Conservation (phyloP, 2,113 vertebrate genomes). For the Paracanthobrama guichenoti region DNA sequence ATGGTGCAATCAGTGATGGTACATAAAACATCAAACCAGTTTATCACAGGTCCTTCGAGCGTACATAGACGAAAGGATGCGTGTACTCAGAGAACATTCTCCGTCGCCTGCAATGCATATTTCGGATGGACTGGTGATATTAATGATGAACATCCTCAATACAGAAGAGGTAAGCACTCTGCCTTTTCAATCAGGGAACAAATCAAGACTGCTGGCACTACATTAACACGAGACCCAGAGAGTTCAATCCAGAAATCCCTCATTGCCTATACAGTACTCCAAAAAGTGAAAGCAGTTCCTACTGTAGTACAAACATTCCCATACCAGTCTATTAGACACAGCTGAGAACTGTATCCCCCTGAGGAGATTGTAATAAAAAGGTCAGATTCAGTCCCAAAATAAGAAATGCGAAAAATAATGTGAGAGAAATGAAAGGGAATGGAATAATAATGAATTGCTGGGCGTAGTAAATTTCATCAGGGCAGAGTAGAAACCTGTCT, state of each 20-base stretch:
- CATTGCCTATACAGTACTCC: neutral
- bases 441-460: constrained; percentile 48
- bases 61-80: neutral
- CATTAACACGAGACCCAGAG: neutral
- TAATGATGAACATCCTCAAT: constrained; percentile 18
- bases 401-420: constrained; percentile 52
- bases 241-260: constrained; percentile 4
- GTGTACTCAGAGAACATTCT: neutral
- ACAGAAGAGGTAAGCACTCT: neutral
- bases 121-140: neutral
- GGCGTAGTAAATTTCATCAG: constrained; percentile 42
- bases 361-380: constrained; percentile 43
- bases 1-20: neutral
- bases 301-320: constrained; percentile 21
- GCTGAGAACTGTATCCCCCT: constrained; percentile 21
- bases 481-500: constrained; percentile 46
- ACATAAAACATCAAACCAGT: neutral
- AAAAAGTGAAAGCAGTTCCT: constrained; percentile 9
- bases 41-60: neutral
- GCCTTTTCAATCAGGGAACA: constrained; percentile 7
- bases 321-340: constrained; percentile 41
- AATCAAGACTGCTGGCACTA: neutral
- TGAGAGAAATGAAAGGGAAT: constrained; percentile 55
- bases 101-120: neutral
- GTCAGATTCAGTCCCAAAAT: constrained; percentile 43